Conservation (phyloP, 1,140 invertebrate species). For the Campoletis sonorensis region DNA sequence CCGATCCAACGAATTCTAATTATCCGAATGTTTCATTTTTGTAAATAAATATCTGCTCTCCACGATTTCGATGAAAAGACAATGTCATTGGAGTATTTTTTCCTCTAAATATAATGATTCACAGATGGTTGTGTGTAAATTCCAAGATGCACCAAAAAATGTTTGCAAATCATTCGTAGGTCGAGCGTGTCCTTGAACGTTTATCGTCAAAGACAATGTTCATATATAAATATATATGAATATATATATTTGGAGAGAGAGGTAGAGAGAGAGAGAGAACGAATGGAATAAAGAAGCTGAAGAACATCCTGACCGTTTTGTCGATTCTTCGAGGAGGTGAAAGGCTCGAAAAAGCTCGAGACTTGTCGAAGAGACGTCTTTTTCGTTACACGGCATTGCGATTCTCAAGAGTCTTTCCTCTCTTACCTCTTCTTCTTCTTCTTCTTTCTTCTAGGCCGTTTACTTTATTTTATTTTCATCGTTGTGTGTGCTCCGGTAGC, state of each 20-base stretch:
- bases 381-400: conserved; percentile 35
- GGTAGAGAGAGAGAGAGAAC: too few species aligned
- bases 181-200: not conserved
- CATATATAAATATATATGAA: too few species aligned
- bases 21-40: too few species aligned
- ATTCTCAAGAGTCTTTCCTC: conserved; percentile 13
- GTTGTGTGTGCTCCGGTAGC: conserved; percentile 8
- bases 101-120: too few species aligned
- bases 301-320: conserved; percentile 17
- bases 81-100: too few species aligned
- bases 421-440: not conserved
- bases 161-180: not conserved
- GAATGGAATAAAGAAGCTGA: not conserved
- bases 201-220: too few species aligned
- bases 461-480: not conserved
- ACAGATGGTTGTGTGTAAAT: too few species aligned
- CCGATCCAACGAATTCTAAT: too few species aligned
- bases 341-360: conserved; percentile 9
- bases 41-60: too few species aligned
- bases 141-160: not conserved
- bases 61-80: too few species aligned
- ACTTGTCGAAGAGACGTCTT: conserved; percentile 15
- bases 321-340: conserved; percentile 26
- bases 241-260: too few species aligned
- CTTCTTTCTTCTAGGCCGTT: not conserved